Base-by-base conservation (phyloP, 37 sponge, comb jelly and placozoan genomes). In the Oscarella lobularis region DNA sequence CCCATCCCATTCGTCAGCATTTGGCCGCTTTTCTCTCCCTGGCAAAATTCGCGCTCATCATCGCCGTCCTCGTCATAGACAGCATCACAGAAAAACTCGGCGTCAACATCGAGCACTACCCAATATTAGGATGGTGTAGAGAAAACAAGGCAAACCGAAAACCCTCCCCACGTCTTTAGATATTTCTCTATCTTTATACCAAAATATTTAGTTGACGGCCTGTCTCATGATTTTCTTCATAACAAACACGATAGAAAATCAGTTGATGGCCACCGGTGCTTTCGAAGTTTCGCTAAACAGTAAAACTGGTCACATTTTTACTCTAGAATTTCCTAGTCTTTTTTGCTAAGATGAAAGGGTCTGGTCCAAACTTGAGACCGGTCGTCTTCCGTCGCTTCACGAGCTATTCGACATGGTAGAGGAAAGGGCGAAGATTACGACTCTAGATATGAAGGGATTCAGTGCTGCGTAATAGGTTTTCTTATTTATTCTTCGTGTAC, bases 211-310 rank as follows among this genome's bases (percentile, higher is more conserved):
- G 60, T 9, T 48, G 14, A 27, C 60, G 9, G 60, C 60, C 20
- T 48, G 60, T 48, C 60, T 48, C 60, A 48, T 48, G 9, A 48
- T 48, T 9, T 48, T 27, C 60, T 48, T 48, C 60, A 27, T 48
- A 20, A 27, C 14, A 9, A 48, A 48, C 20, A 48, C 60, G 9
- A 48, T 48, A 27, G 60, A 48, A 48, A 9, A 48, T 27, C 60
- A 48, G 60, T 48, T 48, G 20, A 48, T 48, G 60, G 60, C 60
- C 60, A 48, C 60, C 60, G 60, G 60, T 9, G 60, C 60, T 27
- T 48, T 48, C 20, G 60, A 48, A 20, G 20, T 48, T 27, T 27
- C 60, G 20, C 9, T 48, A 20, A 20, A 48, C 20, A 20, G 60
- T 9, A 9, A 48, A 48, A 9, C n/a, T n/a, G n/a, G n/a, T n/a